phyloP scores from a whole-genome alignment of 2,888 invertebrate genomes.

The Caenorhabditis macrosperma region DNA sequence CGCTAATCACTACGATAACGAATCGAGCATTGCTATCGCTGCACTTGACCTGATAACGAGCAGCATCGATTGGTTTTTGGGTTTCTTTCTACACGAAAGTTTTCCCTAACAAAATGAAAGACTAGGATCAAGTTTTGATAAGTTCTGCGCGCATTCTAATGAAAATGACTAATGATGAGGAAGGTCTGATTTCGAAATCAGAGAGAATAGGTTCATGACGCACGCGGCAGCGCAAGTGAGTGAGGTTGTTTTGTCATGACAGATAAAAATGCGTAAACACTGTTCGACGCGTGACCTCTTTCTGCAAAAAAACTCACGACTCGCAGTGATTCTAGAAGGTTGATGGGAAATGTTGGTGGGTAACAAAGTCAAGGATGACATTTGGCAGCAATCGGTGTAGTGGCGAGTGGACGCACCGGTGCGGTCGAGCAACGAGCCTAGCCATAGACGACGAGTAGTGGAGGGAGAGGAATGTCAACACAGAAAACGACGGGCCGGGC shows the following conservation, averaged over 20 bases:
- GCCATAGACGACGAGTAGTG: slow-evolving; percentile 2
- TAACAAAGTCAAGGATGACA: not conserved
- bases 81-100: slow-evolving; percentile 2
- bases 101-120: not conserved
- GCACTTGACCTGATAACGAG: slow-evolving; percentile 49
- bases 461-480: slow-evolving; percentile 12
- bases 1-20: slow-evolving; percentile 38
- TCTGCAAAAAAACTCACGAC: slow-evolving; percentile 8
- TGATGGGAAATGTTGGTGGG: not conserved
- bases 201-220: not conserved
- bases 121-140: not conserved
- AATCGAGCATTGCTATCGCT: slow-evolving; percentile 42
- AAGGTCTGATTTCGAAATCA: not conserved
- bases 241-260: not conserved
- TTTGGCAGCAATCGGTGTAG: not conserved
- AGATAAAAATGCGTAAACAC: slow-evolving; percentile 2
- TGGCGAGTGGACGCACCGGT: not conserved
- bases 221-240: not conserved
- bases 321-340: not conserved
- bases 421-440: not conserved
- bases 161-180: not conserved
- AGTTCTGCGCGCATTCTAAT: no score
- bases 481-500: not conserved
- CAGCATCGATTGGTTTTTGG: slow-evolving; percentile 35
- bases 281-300: slow-evolving; percentile 27